Percentiles rank a stretch among this genome's conserved stretches.
Evolutionary conservation across 1,140 invertebrate species (phyloP).

Genomic region (Uloborus diversus): DNA sequence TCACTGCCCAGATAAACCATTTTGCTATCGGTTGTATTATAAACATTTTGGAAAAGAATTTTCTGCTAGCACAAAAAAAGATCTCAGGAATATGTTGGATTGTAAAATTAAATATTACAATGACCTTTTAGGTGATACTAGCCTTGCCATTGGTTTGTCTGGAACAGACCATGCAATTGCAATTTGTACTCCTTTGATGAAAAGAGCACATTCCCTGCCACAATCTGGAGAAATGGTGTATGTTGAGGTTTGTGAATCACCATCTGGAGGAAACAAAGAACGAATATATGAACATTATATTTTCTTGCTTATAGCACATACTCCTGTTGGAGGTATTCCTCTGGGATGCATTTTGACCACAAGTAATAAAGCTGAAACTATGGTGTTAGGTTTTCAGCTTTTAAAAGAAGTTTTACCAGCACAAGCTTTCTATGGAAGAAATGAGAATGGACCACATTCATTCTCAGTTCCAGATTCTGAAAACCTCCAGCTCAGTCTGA

Average conservation of each 20-base stretch:
- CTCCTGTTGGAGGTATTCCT: slow-evolving; percentile 10
- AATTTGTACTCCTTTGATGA: slow-evolving; percentile 21
- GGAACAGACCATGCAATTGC: slow-evolving; percentile 21
- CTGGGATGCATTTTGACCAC: slow-evolving; percentile 6
- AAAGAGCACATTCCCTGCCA: slow-evolving; percentile 10
- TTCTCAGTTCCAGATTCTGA: slow-evolving; percentile 27
- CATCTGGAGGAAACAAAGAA: slow-evolving; percentile 26
- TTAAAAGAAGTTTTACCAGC: slow-evolving; percentile 25
- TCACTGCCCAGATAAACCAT: slow-evolving; percentile 31
- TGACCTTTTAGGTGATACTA: slow-evolving; percentile 4
- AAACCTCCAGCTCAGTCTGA: background rate
- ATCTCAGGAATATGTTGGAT: background rate
- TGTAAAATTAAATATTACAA: slow-evolving; percentile 14
- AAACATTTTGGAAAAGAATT: slow-evolving; percentile 38
- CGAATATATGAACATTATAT: slow-evolving; percentile 20
- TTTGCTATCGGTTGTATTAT: slow-evolving; percentile 29
- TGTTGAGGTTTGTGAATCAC: slow-evolving; percentile 17
- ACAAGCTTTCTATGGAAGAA: slow-evolving; percentile 7
- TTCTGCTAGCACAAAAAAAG: slow-evolving; percentile 6
- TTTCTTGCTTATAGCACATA: slow-evolving; percentile 16
- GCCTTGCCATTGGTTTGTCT: background rate
- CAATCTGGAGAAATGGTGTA: slow-evolving; percentile 3
- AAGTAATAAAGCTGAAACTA: background rate
- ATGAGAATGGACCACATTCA: slow-evolving; percentile 5
- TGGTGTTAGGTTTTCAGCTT: slow-evolving; percentile 18